Conservation (phyloP, 35 echinoderm and acorn worm genomes). For the Ptychodera flava region DNA sequence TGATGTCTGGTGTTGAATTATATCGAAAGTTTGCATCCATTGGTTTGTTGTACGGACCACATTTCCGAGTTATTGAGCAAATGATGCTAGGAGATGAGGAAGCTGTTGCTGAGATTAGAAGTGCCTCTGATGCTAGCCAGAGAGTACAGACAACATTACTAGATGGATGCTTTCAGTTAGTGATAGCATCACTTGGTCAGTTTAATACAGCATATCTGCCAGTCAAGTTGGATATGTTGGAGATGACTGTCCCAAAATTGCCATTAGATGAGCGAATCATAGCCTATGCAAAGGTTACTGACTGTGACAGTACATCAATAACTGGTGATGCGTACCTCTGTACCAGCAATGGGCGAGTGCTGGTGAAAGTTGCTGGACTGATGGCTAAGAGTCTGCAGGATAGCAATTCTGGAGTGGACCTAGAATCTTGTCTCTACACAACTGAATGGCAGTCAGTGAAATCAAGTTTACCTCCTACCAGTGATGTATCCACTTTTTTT, state of each 20-base stretch:
- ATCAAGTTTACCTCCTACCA: conserved; percentile 37
- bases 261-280: conserved; percentile 40
- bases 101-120: conserved; percentile 25
- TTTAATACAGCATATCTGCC: conserved; percentile 42
- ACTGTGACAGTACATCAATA: conserved; percentile 42
- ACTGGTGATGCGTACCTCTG: conserved; percentile 43
- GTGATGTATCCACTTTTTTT: conserved; percentile 50
- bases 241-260: conserved; percentile 45
- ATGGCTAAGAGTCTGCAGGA: conserved; percentile 27
- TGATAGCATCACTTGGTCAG: conserved; percentile 15
- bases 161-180: conserved; percentile 61
- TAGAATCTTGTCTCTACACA: no score
- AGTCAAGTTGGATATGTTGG: conserved; percentile 27
- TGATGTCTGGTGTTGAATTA: conserved; percentile 55
- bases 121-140: conserved; percentile 49
- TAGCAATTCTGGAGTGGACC: conserved; percentile 8
- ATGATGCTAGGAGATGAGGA: conserved; percentile 59
- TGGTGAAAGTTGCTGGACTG: conserved; percentile 50
- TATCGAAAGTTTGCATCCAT: conserved; percentile 33
- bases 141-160: conserved; percentile 53
- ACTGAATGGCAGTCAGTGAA: conserved; percentile 51
- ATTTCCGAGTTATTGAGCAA: conserved; percentile 59
- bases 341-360: conserved; percentile 20
- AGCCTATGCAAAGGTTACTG: no score
- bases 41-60: conserved; percentile 49